These are phyloP conservation scores for Pseudomyrmex dendroicus DNA, from an alignment of 1,140 invertebrate species.

Conservation along the genomic window DNA sequence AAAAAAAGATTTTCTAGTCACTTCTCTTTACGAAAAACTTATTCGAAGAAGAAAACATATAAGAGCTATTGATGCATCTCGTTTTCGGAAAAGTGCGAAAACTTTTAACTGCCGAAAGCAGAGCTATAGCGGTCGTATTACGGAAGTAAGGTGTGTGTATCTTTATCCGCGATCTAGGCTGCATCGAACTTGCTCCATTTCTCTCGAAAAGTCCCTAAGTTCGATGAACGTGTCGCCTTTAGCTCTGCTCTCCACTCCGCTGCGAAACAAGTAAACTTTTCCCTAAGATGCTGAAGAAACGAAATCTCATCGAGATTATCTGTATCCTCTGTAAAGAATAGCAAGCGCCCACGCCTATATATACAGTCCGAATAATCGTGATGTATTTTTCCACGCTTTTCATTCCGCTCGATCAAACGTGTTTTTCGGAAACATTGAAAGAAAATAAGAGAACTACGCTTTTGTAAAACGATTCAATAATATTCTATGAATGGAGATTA, in stretches of 20 bases:
- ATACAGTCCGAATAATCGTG: background rate
- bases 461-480: background rate
- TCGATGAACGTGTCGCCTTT: conserved; percentile 61
- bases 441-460: too few species aligned
- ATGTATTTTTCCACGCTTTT: background rate
- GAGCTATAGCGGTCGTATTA: conserved; percentile 43
- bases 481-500: conserved; percentile 8
- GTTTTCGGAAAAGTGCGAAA: conserved; percentile 32
- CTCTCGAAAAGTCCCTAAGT: conserved; percentile 57
- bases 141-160: conserved; percentile 21
- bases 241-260: conserved; percentile 9
- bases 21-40: background rate
- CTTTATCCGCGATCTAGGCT: conserved; percentile 49
- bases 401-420: background rate
- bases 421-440: background rate
- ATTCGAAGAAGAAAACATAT: conserved; percentile 10
- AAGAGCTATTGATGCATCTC: conserved; percentile 20
- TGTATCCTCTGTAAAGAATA: conserved; percentile 16
- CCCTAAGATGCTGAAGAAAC: conserved; percentile 41
- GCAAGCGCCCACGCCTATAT: background rate
- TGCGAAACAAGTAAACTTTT: conserved; percentile 60
- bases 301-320: conserved; percentile 57
- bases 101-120: conserved; percentile 52
- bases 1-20: background rate
- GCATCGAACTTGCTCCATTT: conserved; percentile 58